Base-by-base conservation (phyloP, 2,888 invertebrate genomes). In the Oscheius sp. region DNA sequence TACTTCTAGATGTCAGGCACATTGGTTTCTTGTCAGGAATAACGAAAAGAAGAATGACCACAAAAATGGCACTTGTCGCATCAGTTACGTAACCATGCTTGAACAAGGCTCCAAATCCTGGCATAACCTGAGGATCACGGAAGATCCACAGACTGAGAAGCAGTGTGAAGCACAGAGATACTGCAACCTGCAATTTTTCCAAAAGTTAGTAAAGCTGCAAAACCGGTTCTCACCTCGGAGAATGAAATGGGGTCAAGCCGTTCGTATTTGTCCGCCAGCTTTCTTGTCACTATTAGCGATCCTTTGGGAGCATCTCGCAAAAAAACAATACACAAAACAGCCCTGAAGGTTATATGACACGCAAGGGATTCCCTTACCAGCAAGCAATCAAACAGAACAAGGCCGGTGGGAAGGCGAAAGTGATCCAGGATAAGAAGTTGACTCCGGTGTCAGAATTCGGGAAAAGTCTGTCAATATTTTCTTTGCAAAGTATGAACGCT, bases 141-240 rank as follows among this genome's bases (percentile, higher is more conserved):
- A 95, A 94, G 90, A 96, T 94, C 93, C 96, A 96, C 85, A 96
- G 91, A 70, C 94, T 87, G 13, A 96, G 93, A 7, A 95, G 93
- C 10, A 93, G 81, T 37, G 94, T 89, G 89, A 96, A 96, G 70
- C 79, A 80, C 21, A 70, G 33, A 7, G 77, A 62, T 7, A 83
- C 83, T 1, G 74, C 73, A n/a, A 65, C 35, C 74, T 76, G 35
- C 53, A 73, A 42, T 21, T 37, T 53, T 55, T 35, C 1, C 32
- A 50, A 42, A 21, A 29, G 47, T 33, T 21, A 65, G 53, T 48
- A 68, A 35, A 5, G 29, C 60, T 59, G 5, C n/a, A 3, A 13
- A 29, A 57, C 57, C 68, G 53, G 68, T 53, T 53, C 63, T 32
- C 47, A 81, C 73, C 78, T 84, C 85, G 21, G 82, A 80, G 48